Evolutionary conservation across 1,140 invertebrate species (phyloP).

Genomic region (Sitophilus oryzae): DNA sequence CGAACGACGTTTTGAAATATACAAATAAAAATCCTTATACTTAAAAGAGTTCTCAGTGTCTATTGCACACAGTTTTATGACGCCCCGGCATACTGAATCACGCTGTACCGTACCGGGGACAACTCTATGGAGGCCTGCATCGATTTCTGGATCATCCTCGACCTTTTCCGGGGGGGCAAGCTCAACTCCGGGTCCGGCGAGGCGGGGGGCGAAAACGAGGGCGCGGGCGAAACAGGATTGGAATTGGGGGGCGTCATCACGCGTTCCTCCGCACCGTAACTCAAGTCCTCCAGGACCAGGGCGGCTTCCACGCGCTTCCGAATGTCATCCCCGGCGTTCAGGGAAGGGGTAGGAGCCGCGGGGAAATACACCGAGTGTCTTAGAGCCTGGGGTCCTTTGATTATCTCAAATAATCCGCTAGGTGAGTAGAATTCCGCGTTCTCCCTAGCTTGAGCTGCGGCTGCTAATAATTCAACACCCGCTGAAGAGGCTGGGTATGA

Average conservation of each 20-base stretch:
- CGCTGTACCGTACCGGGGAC: slow-evolving; percentile 57
- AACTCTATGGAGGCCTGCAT: slow-evolving; percentile 50
- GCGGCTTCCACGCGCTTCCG: slow-evolving; percentile 66
- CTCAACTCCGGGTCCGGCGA: slow-evolving; percentile 59
- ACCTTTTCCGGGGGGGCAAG: slow-evolving; percentile 68
- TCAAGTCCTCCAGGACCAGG: slow-evolving; percentile 52
- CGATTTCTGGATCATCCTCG: slow-evolving; percentile 68
- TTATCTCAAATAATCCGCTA: slow-evolving; percentile 33
- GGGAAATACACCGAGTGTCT: slow-evolving; percentile 39
- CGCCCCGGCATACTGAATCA: slow-evolving; percentile 74
- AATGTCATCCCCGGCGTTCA: slow-evolving; percentile 56
- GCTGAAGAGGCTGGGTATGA: slow-evolving; percentile 26
- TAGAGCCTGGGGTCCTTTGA: slow-evolving; percentile 33
- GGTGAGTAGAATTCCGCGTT: slow-evolving; percentile 26
- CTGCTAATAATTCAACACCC: slow-evolving; percentile 42
- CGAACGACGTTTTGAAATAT: not conserved
- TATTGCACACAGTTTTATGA: slow-evolving; percentile 46
- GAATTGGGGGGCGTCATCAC: slow-evolving; percentile 61
- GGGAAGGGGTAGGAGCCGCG: slow-evolving; percentile 30
- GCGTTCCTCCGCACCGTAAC: slow-evolving; percentile 46
- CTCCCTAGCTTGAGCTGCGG: slow-evolving; percentile 39
- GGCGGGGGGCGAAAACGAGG: slow-evolving; percentile 55
- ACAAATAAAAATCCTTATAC: slow-evolving; percentile 2
- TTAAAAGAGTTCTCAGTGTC: slow-evolving; percentile 12
- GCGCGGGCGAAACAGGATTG: slow-evolving; percentile 56